Evolutionary conservation across 1,140 invertebrate genomes (phyloP), one percentile per base, ranked within the genome.

Genomic region (Formica exsecta): DNA sequence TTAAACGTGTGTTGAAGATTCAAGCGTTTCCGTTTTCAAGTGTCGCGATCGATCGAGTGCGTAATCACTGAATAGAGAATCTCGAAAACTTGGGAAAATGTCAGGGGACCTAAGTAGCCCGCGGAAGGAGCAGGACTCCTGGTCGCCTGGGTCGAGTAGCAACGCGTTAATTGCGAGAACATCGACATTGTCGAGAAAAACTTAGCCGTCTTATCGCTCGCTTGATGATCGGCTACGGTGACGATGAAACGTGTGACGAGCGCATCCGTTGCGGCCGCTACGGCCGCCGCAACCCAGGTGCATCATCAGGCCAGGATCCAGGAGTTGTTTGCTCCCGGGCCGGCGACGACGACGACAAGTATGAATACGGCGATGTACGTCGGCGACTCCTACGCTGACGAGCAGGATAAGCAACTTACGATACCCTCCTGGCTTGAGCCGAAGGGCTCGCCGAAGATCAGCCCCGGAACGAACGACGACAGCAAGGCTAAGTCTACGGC

Each of bases 211-310:
- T 44, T 7, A n/a, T 11, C 41, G 19, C 57, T 87, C 38, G 25
- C 68, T 85, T 85, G 74, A 89, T 90, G 89, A 70, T 65, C 57
- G 76, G 48, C 29, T 32, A 25, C 59, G 76, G 74, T 36, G 64
- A 89, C 87, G 87, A 93, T 93, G 93, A 94, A 92, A 88, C 91
- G 92, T 88, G 90, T 87, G 88, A 87, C 86, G 79, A 93, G 89
- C 87, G 90, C 91, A 89, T 89, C 92, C 71, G 87, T 76, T 79
- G 89, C 89, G 86, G 92, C 91, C 88, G 90, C 89, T 65, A 89
- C 88, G 87, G 87, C 93, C 74, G 86, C 91, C 54, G 90, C 84
- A 38, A 90, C 92, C 57, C 88, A 89, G 91, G 83, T 87, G 84
- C 89, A 90, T 29, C 89, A 89, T 44, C 90, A 79, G 22, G 13